Percentiles rank a stretch among this genome's conserved stretches.
Conservation (phyloP, 2,797 vertebrate genomes). For the Diceros bicornis region DNA sequence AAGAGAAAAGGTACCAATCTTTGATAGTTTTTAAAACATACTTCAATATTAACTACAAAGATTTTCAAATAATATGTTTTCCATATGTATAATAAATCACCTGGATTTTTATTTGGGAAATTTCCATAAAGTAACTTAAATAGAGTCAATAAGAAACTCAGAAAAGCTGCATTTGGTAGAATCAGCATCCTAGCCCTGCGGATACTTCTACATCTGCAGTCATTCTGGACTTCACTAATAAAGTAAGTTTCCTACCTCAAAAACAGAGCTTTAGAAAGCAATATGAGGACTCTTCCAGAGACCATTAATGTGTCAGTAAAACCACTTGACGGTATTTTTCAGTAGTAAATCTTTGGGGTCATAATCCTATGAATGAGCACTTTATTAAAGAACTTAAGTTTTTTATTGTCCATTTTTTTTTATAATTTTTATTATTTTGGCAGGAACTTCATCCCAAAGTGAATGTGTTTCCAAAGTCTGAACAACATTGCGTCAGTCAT, state of each 20-base stretch:
- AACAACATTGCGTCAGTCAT: constrained; percentile 39
- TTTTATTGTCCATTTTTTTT: constrained; percentile 75
- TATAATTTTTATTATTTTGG: constrained; percentile 75
- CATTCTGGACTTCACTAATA: constrained; percentile 48
- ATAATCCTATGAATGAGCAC: constrained; percentile 74
- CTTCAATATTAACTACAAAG: not conserved
- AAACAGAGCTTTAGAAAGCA: constrained; percentile 72
- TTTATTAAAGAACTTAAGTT: constrained; percentile 73
- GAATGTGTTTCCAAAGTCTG: constrained; percentile 66
- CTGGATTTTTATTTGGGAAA: not conserved
- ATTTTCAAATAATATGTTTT: not conserved
- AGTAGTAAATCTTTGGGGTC: constrained; percentile 72
- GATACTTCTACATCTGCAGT: not conserved
- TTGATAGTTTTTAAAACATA: not conserved
- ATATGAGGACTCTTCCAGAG: not conserved
- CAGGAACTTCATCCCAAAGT: constrained; percentile 56
- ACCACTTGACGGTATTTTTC: constrained; percentile 64
- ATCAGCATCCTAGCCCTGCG: not conserved
- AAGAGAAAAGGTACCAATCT: constrained; percentile 1
- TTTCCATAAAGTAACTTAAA: constrained; percentile 37
- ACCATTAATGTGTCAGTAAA: constrained; percentile 58
- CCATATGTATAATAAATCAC: not conserved
- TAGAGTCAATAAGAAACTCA: not conserved
- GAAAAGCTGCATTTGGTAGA: not conserved
- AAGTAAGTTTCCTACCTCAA: constrained; percentile 68